Base-by-base conservation (phyloP, 2,888 invertebrate species). In the Dicranocentrus wangi region DNA sequence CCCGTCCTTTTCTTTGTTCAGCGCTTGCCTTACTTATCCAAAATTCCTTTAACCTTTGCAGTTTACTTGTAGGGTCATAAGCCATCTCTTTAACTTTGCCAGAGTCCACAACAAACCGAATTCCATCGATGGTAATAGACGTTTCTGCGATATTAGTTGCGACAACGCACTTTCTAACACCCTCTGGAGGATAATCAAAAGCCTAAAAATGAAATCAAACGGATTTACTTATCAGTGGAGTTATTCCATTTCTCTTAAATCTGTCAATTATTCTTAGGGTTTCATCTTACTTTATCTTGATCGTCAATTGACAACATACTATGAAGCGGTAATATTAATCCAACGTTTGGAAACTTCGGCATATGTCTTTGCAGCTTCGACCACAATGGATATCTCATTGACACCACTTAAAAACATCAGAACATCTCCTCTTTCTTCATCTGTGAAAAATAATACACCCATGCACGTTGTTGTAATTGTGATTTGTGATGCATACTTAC, bases 381-480 rank as follows among this genome's bases (percentile, higher is more conserved):
- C 93, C 25, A 98, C 92, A 0, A 94, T 91, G 0, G 94, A 93
- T 77, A 99, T 98, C 90, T 98, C 98, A 88, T 94, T 94, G 87
- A 96, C 94, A 0, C 98, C 99, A 86, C 97, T 97, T 87, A 99
- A 91, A 89, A 99, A 99, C 88, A 99, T 93, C 2, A 99, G 90
- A 15, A 98, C 91, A 89, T 99, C 99, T 0, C 99, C 99, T 87
- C 95, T 91, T 89, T 98, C 97, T 27, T 92, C 92, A 69, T 90
- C 93, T 93, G 87, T 23, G 39, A 39, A 39, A 39, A 39, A 13
- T 39, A 39, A 39, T 39, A 39, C 5, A 39, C n/a, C n/a, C n/a
- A n/a, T n/a, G n/a, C n/a, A n/a, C n/a, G n/a, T n/a, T n/a, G n/a
- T n/a, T n/a, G n/a, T n/a, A 39, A 39, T 39, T 39, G 39, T 39